Percentiles rank a stretch among this genome's conserved stretches.
Conservation (phyloP, 1,140 invertebrate species). For the Drosophila sturtevanti region DNA sequence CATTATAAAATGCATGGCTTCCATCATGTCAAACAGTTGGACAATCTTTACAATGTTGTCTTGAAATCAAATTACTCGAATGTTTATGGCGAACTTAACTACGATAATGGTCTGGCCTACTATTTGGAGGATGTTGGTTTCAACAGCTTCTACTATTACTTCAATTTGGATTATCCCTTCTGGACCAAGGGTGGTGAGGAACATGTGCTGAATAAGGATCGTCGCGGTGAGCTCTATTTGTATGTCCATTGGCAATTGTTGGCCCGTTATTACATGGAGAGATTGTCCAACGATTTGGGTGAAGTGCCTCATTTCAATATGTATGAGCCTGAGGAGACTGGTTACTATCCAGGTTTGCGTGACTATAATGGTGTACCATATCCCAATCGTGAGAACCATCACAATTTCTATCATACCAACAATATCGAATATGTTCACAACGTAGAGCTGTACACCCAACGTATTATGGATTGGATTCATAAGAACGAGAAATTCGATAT, state of each 20-base stretch:
- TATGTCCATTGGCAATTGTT: constrained; percentile 86
- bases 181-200: constrained; percentile 83
- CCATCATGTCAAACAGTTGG: constrained; percentile 83
- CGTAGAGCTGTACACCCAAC: constrained; percentile 84
- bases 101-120: constrained; percentile 85
- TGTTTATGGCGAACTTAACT: constrained; percentile 82
- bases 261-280: constrained; percentile 87
- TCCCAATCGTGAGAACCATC: constrained; percentile 85
- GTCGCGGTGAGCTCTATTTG: constrained; percentile 86
- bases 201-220: constrained; percentile 83
- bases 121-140: constrained; percentile 88
- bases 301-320: constrained; percentile 86
- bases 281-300: constrained; percentile 85
- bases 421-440: constrained; percentile 83
- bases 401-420: constrained; percentile 83
- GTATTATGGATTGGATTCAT: constrained; percentile 87
- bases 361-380: constrained; percentile 86
- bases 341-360: constrained; percentile 86
- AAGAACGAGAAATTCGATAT: constrained; percentile 83
- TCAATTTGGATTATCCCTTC: constrained; percentile 84
- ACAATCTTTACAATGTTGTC: constrained; percentile 82
- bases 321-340: constrained; percentile 84
- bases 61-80: constrained; percentile 86
- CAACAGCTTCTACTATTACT: constrained; percentile 86
- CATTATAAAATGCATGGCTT: constrained; percentile 85